A percentile compares a stretch with the other conserved stretches of the same genome.
Evolutionary conservation across 2,888 invertebrate genomes (phyloP).

Genomic region (Calliphora vomitoria): DNA sequence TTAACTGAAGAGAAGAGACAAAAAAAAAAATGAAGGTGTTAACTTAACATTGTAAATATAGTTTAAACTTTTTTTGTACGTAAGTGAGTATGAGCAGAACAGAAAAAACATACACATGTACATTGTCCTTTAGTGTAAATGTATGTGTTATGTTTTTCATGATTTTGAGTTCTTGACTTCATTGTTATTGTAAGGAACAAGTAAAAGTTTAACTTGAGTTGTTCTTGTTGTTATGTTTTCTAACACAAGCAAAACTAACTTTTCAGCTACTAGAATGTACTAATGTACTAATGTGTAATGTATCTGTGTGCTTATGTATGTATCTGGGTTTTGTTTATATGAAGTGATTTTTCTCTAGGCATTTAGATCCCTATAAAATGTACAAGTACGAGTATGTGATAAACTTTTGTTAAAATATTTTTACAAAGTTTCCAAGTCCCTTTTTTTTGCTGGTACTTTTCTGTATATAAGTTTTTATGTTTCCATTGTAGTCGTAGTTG

Average conservation of each 20-base stretch:
- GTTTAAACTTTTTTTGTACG: slow-evolving; percentile 70
- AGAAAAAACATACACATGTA: not conserved
- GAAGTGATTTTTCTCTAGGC: slow-evolving; percentile 71
- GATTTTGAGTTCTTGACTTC: slow-evolving; percentile 67
- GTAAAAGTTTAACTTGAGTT: slow-evolving; percentile 61
- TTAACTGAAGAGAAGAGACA: not conserved
- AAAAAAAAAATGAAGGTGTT: slow-evolving; percentile 73
- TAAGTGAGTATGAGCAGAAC: not conserved
- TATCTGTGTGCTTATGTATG: not conserved
- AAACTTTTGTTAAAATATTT: slow-evolving; percentile 73
- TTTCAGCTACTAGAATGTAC: slow-evolving; percentile 11
- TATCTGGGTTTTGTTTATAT: slow-evolving; percentile 23
- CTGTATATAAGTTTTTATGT: slow-evolving; percentile 31
- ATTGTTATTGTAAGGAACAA: slow-evolving; percentile 71
- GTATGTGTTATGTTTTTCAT: slow-evolving; percentile 41
- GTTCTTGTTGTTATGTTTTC: slow-evolving; percentile 27
- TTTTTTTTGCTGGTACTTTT: slow-evolving; percentile 38
- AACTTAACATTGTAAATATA: slow-evolving; percentile 76
- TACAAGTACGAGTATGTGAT: slow-evolving; percentile 64
- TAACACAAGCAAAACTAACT: slow-evolving; percentile 53
- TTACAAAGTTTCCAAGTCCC: slow-evolving; percentile 67
- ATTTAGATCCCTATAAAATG: slow-evolving; percentile 68
- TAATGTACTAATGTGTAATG: not conserved
- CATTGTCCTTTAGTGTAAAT: slow-evolving; percentile 11
- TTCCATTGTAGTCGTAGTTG: slow-evolving; percentile 50